These are phyloP conservation scores for Ataeniobius toweri DNA, from an alignment of 2,797 vertebrate genomes.

Conservation along the genomic window DNA sequence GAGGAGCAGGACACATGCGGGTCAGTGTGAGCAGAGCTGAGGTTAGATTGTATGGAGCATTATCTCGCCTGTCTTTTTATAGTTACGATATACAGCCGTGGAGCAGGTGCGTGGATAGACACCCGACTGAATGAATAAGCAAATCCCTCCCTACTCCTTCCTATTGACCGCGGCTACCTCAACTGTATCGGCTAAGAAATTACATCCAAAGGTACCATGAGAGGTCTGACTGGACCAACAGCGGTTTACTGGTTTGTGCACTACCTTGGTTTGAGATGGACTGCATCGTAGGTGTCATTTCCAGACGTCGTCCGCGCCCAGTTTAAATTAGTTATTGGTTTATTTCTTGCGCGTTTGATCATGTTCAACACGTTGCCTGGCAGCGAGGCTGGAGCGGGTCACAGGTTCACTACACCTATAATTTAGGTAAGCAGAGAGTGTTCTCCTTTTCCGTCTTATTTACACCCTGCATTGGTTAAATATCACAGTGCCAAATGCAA, in stretches of 20 bases:
- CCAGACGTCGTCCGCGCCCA: slow-evolving; percentile 14
- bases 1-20: slow-evolving; percentile 29
- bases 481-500: background rate
- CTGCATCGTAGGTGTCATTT: slow-evolving; percentile 43
- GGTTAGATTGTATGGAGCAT: slow-evolving; percentile 68
- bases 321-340: slow-evolving; percentile 7
- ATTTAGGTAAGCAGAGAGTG: slow-evolving; percentile 70
- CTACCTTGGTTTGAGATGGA: slow-evolving; percentile 43
- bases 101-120: slow-evolving; percentile 53
- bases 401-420: slow-evolving; percentile 57
- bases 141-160: slow-evolving; percentile 8
- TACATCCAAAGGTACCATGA: slow-evolving; percentile 48
- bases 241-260: slow-evolving; percentile 39
- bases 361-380: slow-evolving; percentile 80
- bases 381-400: slow-evolving; percentile 61
- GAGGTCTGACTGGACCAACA: slow-evolving; percentile 39
- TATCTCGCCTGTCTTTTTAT: slow-evolving; percentile 43
- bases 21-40: slow-evolving; percentile 54
- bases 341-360: slow-evolving; percentile 7
- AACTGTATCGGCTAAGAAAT: slow-evolving; percentile 10
- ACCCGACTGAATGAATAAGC: background rate
- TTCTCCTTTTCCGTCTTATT: slow-evolving; percentile 16
- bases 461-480: slow-evolving; percentile 2
- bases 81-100: slow-evolving; percentile 29
- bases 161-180: slow-evolving; percentile 39